Percentiles rank a stretch among this genome's conserved stretches.
Conservation (phyloP, 1,140 invertebrate species). For the Drosophila albomicans region DNA sequence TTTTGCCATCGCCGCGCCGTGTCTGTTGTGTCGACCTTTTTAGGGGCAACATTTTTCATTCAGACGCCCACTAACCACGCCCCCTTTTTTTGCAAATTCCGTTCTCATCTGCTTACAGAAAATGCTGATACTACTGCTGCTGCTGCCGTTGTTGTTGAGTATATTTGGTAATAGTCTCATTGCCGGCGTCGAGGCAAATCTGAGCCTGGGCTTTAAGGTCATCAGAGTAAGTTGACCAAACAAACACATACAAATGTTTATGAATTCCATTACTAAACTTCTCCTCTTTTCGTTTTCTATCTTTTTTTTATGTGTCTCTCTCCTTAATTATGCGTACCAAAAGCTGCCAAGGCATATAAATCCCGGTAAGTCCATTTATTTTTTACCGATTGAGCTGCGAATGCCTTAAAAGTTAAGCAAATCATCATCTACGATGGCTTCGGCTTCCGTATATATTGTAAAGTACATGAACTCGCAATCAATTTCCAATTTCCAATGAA, state of each 20-base stretch:
- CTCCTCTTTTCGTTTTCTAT: slow-evolving; percentile 2
- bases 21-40: slow-evolving; percentile 52
- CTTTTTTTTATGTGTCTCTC: neutral
- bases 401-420: slow-evolving; percentile 45
- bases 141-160: slow-evolving; percentile 69
- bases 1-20: slow-evolving; percentile 15
- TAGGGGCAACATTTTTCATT: slow-evolving; percentile 51
- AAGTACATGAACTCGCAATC: slow-evolving; percentile 26
- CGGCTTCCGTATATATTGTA: neutral
- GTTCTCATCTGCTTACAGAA: slow-evolving; percentile 59
- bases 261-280: slow-evolving; percentile 68
- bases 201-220: slow-evolving; percentile 80
- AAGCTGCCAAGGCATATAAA: slow-evolving; percentile 77
- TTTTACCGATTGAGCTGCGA: slow-evolving; percentile 29
- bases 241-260: slow-evolving; percentile 43
- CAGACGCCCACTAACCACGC: slow-evolving; percentile 42
- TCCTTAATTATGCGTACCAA: slow-evolving; percentile 50
- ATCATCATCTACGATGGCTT: slow-evolving; percentile 15
- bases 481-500: slow-evolving; percentile 50
- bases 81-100: slow-evolving; percentile 7
- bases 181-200: slow-evolving; percentile 71
- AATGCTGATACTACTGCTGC: slow-evolving; percentile 81
- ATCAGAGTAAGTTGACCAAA: slow-evolving; percentile 74
- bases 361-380: slow-evolving; percentile 71
- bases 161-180: slow-evolving; percentile 80